These are phyloP conservation scores for Gymnarchus niloticus DNA, from an alignment of 2,113 vertebrate species.

Conservation along the genomic window DNA sequence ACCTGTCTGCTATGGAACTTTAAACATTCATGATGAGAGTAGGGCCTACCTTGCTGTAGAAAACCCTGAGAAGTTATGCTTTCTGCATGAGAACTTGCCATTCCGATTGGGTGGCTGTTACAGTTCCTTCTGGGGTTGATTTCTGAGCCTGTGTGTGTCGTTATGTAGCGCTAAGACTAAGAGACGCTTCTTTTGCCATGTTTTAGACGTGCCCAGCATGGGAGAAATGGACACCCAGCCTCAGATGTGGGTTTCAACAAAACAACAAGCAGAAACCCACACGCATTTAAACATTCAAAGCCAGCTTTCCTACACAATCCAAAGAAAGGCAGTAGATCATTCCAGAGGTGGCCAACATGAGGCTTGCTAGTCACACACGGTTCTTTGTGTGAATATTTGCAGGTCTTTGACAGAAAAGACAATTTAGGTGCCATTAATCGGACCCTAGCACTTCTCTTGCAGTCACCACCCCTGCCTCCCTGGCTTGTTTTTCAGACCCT, in stretches of 20 bases:
- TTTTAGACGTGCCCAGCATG: neutral
- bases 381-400: too few relatives aligned
- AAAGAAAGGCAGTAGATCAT: neutral
- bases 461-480: too few relatives aligned
- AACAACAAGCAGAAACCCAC: neutral
- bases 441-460: too few relatives aligned
- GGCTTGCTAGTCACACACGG: too few relatives aligned
- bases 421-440: too few relatives aligned
- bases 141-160: neutral
- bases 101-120: neutral
- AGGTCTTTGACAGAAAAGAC: too few relatives aligned
- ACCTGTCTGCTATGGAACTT: too few relatives aligned
- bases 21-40: neutral
- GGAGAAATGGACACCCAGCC: too few relatives aligned
- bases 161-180: neutral
- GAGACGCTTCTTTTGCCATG: neutral
- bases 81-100: neutral
- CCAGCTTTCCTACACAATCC: neutral
- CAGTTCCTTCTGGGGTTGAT: neutral
- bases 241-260: too few relatives aligned
- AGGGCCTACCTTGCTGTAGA: neutral
- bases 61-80: neutral
- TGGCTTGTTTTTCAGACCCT: too few relatives aligned
- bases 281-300: neutral
- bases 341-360: too few relatives aligned